Evolutionary conservation across 2,113 vertebrate species (phyloP), one percentile per base, ranked within the genome.

Genomic region (Lampris incognitus): DNA sequence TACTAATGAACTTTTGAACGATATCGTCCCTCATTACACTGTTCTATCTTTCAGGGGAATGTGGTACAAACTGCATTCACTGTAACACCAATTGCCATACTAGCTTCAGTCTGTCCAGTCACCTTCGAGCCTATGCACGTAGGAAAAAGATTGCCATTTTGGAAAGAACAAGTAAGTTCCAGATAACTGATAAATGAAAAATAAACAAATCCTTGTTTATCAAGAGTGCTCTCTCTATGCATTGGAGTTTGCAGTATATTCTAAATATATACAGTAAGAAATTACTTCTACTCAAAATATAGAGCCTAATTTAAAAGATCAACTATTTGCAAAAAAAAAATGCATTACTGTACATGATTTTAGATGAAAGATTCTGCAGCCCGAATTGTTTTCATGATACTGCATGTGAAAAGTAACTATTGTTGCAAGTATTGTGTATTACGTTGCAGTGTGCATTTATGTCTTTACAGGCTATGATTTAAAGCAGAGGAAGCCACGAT

Each of bases 401-500:
- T 24, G 24, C 24, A 24, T 24, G 24, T 24, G 24, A 24, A 24
- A 0, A 24, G 24, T 24, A 24, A 24, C 24, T 24, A 24, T 24
- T 24, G 24, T 24, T 24, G 24, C 24, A 57, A 57, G 72, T 79
- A 11, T 87, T 85, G 58, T 13, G 78, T 55, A 66, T 41, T 52
- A 52, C 50, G 13, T 10, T 24, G 50, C 63, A 41, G 10, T 65
- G 37, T 65, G 82, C 76, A 87, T 87, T 79, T 88, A 59, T 88
- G 58, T 91, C 62, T 87, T 86, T 89, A 76, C 91, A 98, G 97
- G 94, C 87, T 94, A 95, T 90, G 95, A 96, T 87, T 97, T 95
- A 94, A 97, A 96, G 75, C 95, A 95, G 90, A 97, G 96, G 94
- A 97, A 96, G 92, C 95, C 94, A 77, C 95, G 95, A 89, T 96